A percentile compares a stretch with the other conserved stretches of the same genome.
These are phyloP conservation scores for Gallinago paraguaiae DNA, from an alignment of 2,113 vertebrate species.

Conservation along the genomic window DNA sequence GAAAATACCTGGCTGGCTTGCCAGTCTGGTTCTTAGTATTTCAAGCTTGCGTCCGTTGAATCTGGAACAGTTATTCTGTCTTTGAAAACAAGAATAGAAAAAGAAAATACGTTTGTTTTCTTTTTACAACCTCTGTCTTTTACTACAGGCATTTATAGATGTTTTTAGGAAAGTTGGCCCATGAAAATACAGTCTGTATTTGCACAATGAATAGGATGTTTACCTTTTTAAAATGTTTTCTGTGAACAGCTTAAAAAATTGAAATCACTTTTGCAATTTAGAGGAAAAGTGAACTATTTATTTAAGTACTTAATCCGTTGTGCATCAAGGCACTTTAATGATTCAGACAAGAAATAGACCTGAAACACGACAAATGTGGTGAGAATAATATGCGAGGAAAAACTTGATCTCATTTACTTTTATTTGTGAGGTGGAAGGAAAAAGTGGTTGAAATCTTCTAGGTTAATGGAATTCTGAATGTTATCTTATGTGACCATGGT, in stretches of 20 bases:
- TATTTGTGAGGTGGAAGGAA: constrained; percentile 36
- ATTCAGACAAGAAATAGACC: constrained; percentile 53
- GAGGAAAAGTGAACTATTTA: constrained; percentile 58
- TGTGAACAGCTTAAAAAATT: constrained; percentile 27
- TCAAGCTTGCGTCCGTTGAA: background rate
- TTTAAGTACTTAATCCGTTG: constrained; percentile 60
- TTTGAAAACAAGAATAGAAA: background rate
- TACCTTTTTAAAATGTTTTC: constrained; percentile 19
- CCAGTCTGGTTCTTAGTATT: background rate
- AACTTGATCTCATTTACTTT: constrained; percentile 38
- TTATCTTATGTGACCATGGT: constrained; percentile 1
- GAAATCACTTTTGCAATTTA: constrained; percentile 47
- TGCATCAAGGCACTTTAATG: constrained; percentile 52
- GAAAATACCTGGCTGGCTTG: background rate
- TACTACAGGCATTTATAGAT: background rate
- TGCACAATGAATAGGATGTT: background rate
- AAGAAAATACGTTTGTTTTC: background rate
- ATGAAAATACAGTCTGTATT: background rate
- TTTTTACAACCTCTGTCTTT: background rate
- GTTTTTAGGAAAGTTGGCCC: background rate
- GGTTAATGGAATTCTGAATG: constrained; percentile 36
- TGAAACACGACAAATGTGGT: constrained; percentile 14
- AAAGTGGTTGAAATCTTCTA: background rate
- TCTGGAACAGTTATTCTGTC: background rate
- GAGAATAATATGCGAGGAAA: background rate